phyloP scores from a whole-genome alignment of 2,797 vertebrate genomes.

The Sebastes paucispinis region DNA sequence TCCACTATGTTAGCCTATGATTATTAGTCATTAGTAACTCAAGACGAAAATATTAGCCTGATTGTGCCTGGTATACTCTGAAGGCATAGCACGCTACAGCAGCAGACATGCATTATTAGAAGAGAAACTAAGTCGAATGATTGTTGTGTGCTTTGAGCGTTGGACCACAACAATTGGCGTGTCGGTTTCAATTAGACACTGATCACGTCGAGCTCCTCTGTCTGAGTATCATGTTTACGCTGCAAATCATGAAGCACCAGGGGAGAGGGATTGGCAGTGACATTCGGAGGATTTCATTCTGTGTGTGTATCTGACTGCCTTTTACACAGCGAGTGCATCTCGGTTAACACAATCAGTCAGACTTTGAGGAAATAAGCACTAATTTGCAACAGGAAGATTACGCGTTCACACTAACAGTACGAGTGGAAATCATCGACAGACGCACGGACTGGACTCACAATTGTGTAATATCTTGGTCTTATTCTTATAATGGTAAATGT shows the following conservation, averaged over 20 bases:
- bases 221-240: constrained; percentile 71
- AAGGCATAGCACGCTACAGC: constrained; percentile 12
- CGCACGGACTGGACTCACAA: background rate
- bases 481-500: background rate
- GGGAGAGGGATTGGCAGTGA: constrained; percentile 21
- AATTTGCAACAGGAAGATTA: background rate
- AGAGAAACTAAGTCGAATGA: constrained; percentile 61
- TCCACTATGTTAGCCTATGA: constrained; percentile 62
- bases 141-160: constrained; percentile 68
- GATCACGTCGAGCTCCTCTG: constrained; percentile 61
- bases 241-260: constrained; percentile 51
- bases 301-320: background rate
- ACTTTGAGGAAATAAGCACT: background rate
- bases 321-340: background rate
- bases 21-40: constrained; percentile 69
- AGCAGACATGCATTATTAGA: constrained; percentile 61
- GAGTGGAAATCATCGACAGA: background rate
- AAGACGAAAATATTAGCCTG: constrained; percentile 64
- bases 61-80: constrained; percentile 51
- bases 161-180: constrained; percentile 65
- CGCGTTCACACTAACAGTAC: background rate
- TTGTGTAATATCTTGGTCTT: background rate
- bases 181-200: constrained; percentile 72
- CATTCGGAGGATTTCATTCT: background rate
- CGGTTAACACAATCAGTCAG: background rate